These are phyloP conservation scores for Palaemon carinicauda DNA, from an alignment of 1,140 invertebrate species.

Conservation along the genomic window DNA sequence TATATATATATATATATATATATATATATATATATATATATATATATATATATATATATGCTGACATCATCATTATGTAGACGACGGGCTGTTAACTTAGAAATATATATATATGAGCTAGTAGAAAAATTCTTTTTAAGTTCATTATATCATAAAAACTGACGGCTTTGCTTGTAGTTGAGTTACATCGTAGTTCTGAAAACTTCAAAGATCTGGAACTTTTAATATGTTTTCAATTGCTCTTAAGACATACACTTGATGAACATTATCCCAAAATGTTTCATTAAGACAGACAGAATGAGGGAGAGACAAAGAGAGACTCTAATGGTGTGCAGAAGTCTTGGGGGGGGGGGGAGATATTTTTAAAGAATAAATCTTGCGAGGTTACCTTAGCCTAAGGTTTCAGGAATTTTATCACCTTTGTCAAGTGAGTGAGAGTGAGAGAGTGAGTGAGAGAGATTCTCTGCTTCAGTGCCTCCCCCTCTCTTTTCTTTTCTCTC, in stretches of 20 bases:
- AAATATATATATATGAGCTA: no score
- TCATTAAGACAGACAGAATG: no score
- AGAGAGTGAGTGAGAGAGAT: no score
- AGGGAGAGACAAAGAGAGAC: no score
- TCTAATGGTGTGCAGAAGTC: constrained; percentile 18
- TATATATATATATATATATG: constrained; percentile 12
- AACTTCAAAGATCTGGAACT: not conserved
- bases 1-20: no score
- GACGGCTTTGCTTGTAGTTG: constrained; percentile 35
- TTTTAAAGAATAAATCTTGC: constrained; percentile 39
- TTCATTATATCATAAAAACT: constrained; percentile 6
- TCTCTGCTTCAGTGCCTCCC: no score
- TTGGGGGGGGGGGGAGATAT: not conserved
- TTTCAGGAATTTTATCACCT: constrained; percentile 33
- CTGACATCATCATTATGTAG: constrained; percentile 39
- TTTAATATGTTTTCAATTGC: not conserved
- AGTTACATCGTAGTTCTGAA: not conserved
- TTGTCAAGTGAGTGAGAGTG: constrained; percentile 13
- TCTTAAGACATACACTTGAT: constrained; percentile 16
- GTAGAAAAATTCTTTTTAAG: not conserved
- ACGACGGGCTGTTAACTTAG: no score
- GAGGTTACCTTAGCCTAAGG: constrained; percentile 49
- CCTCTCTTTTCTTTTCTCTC: no score
- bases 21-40: not conserved
- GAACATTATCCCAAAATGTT: no score